phyloP scores from a whole-genome alignment of 1,140 invertebrate species.

The Dryas iulia region DNA sequence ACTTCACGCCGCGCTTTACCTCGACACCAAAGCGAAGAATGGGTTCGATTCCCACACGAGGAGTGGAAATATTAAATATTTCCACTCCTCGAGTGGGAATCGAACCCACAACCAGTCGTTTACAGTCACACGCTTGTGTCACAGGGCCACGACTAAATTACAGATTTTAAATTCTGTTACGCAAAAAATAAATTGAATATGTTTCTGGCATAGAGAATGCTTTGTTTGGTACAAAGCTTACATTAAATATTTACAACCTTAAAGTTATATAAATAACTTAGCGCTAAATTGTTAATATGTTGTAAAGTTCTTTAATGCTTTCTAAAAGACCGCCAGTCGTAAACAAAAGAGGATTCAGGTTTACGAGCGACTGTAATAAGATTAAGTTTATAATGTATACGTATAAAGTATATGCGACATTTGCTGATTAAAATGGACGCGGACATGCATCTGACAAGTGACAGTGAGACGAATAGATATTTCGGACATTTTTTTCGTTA shows the following conservation, averaged over 20 bases:
- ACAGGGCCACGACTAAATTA: no score
- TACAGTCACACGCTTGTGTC: no score
- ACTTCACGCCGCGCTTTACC: no score
- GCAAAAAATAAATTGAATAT: no score
- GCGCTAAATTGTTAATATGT: constrained; percentile 1
- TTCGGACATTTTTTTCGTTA: no score
- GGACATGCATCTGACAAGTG: background rate
- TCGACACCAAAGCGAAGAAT: no score
- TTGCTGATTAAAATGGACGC: background rate
- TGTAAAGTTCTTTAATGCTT: constrained; percentile 32
- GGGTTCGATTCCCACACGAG: no score
- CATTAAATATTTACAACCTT: background rate
- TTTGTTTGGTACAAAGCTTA: background rate
- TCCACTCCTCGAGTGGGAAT: no score
- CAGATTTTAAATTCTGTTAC: no score
- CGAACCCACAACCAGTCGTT: no score
- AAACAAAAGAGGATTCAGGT: constrained; percentile 39
- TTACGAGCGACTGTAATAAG: constrained; percentile 23
- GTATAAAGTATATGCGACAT: background rate
- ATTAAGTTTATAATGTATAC: constrained; percentile 1
- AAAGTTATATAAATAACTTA: background rate
- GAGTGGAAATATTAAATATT: no score
- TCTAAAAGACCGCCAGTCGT: constrained; percentile 29
- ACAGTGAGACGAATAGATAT: no score
- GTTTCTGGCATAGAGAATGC: background rate